phyloP scores from a whole-genome alignment of 64 coral and sea anemone genomes.

The Hydrozoanthus tunicans region DNA sequence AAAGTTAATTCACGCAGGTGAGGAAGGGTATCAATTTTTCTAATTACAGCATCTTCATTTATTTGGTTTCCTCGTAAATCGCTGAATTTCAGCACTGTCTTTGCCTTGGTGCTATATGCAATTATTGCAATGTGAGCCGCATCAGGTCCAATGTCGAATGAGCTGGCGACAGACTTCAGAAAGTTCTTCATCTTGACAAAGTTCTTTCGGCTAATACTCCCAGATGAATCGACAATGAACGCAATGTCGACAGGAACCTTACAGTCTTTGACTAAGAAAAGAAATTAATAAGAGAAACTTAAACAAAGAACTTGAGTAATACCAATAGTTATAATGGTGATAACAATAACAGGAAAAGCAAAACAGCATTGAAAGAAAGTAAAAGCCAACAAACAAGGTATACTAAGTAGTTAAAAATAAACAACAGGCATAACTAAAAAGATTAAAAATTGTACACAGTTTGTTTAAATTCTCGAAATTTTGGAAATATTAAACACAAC shows the following conservation, averaged over 20 bases:
- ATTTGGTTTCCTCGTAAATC: conserved; percentile 31
- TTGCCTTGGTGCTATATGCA: conserved; percentile 68
- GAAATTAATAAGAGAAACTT: not conserved
- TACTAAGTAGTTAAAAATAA: too few species aligned
- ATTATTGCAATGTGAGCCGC: conserved; percentile 62
- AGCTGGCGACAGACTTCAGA: conserved; percentile 43
- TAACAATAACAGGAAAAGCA: not conserved
- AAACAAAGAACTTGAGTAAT: not conserved
- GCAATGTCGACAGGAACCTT: conserved; percentile 49
- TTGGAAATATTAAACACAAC: too few species aligned
- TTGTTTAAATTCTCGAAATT: too few species aligned
- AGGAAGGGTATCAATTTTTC: conserved; percentile 28
- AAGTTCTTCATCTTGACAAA: conserved; percentile 60
- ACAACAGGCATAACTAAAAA: too few species aligned
- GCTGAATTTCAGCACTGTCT: conserved; percentile 41
- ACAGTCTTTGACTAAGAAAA: conserved; percentile 1
- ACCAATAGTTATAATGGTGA: not conserved
- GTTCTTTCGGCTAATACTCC: conserved; percentile 62
- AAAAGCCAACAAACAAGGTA: too few species aligned
- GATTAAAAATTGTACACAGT: too few species aligned
- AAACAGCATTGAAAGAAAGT: too few species aligned
- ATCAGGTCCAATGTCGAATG: conserved; percentile 37
- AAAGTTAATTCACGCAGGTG: conserved; percentile 58
- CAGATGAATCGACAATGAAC: conserved; percentile 69
- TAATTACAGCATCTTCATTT: conserved; percentile 21